Conservation (phyloP, 2,888 invertebrate species). For the Crossocerus cetratus region DNA sequence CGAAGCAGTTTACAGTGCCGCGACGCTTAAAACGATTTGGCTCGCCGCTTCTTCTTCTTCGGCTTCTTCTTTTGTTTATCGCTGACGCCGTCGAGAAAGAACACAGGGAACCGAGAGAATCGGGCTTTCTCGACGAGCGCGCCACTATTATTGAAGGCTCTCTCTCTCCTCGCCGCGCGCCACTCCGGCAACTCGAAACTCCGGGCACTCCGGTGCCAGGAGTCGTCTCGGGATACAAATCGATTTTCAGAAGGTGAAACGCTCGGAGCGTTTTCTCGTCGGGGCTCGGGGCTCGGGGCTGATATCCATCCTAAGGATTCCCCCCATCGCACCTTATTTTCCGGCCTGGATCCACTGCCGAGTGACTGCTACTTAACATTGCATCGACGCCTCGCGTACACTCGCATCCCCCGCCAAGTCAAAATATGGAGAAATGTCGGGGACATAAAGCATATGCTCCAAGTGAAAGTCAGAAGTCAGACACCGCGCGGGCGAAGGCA, state of each 20-base stretch:
- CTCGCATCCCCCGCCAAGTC: no score
- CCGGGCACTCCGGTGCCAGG: background rate
- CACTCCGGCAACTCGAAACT: background rate
- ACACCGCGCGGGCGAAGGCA: no score
- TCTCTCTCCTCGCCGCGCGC: background rate
- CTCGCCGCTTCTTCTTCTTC: background rate
- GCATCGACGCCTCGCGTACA: background rate
- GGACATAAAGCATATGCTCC: no score
- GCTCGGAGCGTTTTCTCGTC: background rate
- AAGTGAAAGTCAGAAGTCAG: no score
- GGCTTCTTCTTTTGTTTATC: no score
- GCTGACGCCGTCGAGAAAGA: background rate
- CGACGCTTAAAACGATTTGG: constrained; percentile 25
- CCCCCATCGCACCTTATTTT: constrained; percentile 17
- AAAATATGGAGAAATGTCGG: no score
- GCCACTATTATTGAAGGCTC: constrained; percentile 22
- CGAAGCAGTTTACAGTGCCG: background rate
- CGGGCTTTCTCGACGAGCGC: constrained; percentile 3
- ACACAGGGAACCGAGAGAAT: background rate
- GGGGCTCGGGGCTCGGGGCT: no score
- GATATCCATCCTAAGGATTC: constrained; percentile 16
- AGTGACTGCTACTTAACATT: constrained; percentile 12
- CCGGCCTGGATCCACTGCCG: background rate
- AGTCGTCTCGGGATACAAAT: constrained; percentile 31
- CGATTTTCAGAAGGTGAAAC: constrained; percentile 12